Evolutionary conservation across 2,888 invertebrate genomes (phyloP).

Genomic region (Temnothorax rugatulus): DNA sequence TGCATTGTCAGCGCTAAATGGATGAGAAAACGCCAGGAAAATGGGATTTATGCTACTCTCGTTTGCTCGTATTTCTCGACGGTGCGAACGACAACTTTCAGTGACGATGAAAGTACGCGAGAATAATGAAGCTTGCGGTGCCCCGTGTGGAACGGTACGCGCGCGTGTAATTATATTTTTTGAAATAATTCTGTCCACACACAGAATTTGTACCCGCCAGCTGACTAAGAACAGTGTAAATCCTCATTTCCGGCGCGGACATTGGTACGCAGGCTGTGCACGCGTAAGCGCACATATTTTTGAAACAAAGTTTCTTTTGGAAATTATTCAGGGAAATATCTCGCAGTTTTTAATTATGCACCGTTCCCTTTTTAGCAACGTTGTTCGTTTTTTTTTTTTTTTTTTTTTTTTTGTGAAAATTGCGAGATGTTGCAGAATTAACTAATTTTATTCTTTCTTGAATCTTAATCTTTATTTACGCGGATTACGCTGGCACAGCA

Average conservation of each 20-base stretch:
- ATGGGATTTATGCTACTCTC: slow-evolving; percentile 32
- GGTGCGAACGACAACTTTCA: slow-evolving; percentile 36
- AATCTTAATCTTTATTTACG: slow-evolving; percentile 39
- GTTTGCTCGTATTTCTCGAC: slow-evolving; percentile 38
- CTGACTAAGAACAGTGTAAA: slow-evolving; percentile 48
- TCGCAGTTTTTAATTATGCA: slow-evolving; percentile 46
- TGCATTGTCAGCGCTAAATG: not conserved
- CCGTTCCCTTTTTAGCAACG: not conserved
- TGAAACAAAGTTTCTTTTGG: slow-evolving; percentile 39
- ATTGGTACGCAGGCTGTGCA: slow-evolving; percentile 19
- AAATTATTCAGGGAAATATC: slow-evolving; percentile 42
- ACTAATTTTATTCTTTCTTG: not conserved
- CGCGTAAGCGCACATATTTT: slow-evolving; percentile 38
- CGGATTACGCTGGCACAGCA: not conserved
- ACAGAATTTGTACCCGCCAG: slow-evolving; percentile 27
- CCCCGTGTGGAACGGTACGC: slow-evolving; percentile 10
- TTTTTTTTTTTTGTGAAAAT: not conserved
- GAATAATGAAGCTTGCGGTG: slow-evolving; percentile 43
- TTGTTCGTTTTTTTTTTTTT: not conserved
- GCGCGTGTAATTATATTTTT: slow-evolving; percentile 50
- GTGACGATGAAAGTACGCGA: slow-evolving; percentile 34
- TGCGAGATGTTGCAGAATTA: slow-evolving; percentile 19
- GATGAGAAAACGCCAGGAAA: slow-evolving; percentile 20
- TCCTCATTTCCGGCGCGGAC: slow-evolving; percentile 47
- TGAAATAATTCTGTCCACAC: slow-evolving; percentile 46